phyloP scores from a whole-genome alignment of 2,797 vertebrate genomes.

The Malacoctenus gilli region DNA sequence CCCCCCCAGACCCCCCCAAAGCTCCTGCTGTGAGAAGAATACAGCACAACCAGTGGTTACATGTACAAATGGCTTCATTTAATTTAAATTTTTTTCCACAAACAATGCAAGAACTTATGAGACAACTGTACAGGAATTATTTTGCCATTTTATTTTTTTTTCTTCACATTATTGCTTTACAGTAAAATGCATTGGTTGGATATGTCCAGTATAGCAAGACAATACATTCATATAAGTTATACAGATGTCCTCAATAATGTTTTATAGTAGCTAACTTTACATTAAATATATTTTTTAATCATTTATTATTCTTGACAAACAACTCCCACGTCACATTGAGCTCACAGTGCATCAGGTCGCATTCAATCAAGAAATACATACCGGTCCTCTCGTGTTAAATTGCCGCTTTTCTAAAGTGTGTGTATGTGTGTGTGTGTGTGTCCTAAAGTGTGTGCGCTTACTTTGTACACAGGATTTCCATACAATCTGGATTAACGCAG shows the following conservation, averaged over 20 bases:
- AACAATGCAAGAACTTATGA: constrained; percentile 67
- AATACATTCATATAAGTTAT: constrained; percentile 87
- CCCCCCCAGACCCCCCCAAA: too few species aligned
- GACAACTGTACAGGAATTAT: constrained; percentile 77
- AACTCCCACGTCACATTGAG: constrained; percentile 91
- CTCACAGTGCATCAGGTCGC: constrained; percentile 99
- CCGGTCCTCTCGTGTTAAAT: constrained; percentile 46
- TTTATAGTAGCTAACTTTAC: constrained; percentile 86
- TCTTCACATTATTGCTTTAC: constrained; percentile 86
- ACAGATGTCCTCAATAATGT: constrained; percentile 82
- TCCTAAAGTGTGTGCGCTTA: constrained; percentile 57
- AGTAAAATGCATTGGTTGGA: constrained; percentile 86
- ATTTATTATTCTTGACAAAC: constrained; percentile 86
- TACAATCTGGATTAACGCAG: constrained; percentile 63
- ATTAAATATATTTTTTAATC: constrained; percentile 81
- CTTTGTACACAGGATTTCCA: constrained; percentile 60
- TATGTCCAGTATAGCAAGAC: constrained; percentile 88
- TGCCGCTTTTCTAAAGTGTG: constrained; percentile 42
- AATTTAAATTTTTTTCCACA: constrained; percentile 63
- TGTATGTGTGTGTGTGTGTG: constrained; percentile 11
- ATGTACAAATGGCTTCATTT: constrained; percentile 71
- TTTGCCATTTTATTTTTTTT: constrained; percentile 79
- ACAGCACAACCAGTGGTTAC: constrained; percentile 38
- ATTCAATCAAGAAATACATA: constrained; percentile 83
- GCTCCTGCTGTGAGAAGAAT: constrained; percentile 15